Conservation (phyloP, 2,797 vertebrate species). For the Chiloscyllium punctatum region DNA sequence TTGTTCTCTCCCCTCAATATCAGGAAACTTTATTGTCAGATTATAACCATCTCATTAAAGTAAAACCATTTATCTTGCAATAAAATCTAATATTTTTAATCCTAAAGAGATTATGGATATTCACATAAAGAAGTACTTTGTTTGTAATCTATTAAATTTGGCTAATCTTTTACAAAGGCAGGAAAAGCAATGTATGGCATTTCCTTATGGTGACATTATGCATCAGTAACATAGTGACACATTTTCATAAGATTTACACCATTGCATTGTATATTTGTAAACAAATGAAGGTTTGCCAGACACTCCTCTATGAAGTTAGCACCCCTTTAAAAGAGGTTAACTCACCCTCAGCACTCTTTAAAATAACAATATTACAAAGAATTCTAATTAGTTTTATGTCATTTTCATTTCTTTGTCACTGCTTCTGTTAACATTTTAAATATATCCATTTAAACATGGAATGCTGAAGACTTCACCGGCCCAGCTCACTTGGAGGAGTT, state of each 20-base stretch:
- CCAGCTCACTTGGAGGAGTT: background rate
- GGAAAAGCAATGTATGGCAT: background rate
- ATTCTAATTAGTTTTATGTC: slow-evolving; percentile 16
- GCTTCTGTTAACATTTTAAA: background rate
- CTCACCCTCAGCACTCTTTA: background rate
- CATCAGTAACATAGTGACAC: background rate
- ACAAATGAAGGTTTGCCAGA: slow-evolving; percentile 6
- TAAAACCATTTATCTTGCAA: background rate
- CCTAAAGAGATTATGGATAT: background rate
- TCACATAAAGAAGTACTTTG: background rate
- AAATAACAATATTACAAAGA: slow-evolving; percentile 10
- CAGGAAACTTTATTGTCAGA: background rate
- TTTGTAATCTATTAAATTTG: background rate
- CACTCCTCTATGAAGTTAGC: background rate
- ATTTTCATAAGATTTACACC: background rate
- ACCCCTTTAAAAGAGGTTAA: slow-evolving; percentile 5
- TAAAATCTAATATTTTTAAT: background rate
- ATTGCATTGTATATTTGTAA: background rate
- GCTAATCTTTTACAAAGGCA: background rate
- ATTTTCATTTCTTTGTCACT: background rate
- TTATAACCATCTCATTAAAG: background rate
- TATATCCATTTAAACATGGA: background rate
- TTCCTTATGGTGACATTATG: too few species aligned
- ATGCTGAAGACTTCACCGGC: background rate
- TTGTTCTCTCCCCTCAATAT: background rate